Evolutionary conservation across 2,888 invertebrate species (phyloP).

Genomic region (Frankliniella fusca): DNA sequence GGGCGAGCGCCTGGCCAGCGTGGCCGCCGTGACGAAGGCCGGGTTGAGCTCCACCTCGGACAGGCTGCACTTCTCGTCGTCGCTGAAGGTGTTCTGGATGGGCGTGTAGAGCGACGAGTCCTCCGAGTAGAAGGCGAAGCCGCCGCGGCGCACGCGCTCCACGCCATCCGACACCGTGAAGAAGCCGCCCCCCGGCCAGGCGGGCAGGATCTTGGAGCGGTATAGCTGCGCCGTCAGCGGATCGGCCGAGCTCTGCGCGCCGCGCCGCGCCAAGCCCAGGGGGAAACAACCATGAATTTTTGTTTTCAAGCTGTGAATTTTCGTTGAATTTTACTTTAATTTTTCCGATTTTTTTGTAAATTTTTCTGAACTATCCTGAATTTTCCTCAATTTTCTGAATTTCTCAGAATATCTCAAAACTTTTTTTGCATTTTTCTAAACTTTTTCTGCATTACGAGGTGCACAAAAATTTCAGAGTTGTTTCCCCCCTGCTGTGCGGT

Average conservation of each 20-base stretch:
- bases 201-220: background rate
- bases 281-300: too few species aligned
- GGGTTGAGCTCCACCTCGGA: background rate
- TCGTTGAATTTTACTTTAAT: too few species aligned
- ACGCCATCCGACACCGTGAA: constrained; percentile 3
- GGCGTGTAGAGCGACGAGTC: background rate
- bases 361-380: too few species aligned
- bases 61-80: background rate
- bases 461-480: too few species aligned
- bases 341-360: too few species aligned
- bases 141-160: background rate
- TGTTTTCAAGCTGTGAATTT: too few species aligned
- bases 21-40: background rate
- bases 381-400: too few species aligned
- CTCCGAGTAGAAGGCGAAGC: constrained; percentile 19
- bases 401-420: too few species aligned
- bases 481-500: too few species aligned
- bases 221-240: background rate
- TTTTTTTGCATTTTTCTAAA: too few species aligned
- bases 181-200: background rate
- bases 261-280: too few species aligned
- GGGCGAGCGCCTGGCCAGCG: background rate
- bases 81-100: background rate
- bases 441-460: too few species aligned
- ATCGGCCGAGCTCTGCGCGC: background rate